Evolutionary conservation across 2,888 invertebrate species (phyloP).

Genomic region (Archips crataeganus): DNA sequence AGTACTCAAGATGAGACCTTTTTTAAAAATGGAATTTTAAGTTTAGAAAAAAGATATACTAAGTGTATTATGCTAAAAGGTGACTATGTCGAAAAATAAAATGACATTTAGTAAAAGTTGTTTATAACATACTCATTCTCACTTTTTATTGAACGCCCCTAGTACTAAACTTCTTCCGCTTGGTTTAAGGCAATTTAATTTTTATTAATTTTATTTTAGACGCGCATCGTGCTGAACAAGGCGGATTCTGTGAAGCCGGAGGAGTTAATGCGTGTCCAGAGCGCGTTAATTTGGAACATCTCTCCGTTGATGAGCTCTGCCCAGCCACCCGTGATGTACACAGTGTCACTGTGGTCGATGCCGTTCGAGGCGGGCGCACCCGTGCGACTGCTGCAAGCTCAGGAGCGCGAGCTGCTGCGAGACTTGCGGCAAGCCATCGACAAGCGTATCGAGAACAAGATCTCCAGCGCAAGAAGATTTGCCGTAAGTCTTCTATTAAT

Average conservation of each 20-base stretch:
- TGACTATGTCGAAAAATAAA: too few species aligned
- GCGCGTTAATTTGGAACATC: slow-evolving; percentile 97
- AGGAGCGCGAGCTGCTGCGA: slow-evolving; percentile 94
- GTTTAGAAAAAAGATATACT: too few species aligned
- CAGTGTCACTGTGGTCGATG: slow-evolving; percentile 94
- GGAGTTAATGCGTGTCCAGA: slow-evolving; percentile 96
- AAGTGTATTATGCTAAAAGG: too few species aligned
- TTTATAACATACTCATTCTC: too few species aligned
- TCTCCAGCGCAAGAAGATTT: slow-evolving; percentile 96
- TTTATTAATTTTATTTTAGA: slow-evolving; percentile 76
- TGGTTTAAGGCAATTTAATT: too few species aligned
- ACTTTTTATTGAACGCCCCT: too few species aligned
- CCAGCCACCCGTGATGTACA: slow-evolving; percentile 97
- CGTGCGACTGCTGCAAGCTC: slow-evolving; percentile 92
- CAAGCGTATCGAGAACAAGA: slow-evolving; percentile 96
- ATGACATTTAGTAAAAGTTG: too few species aligned
- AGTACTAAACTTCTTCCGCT: too few species aligned
- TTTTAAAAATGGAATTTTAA: too few species aligned
- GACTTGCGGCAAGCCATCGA: slow-evolving; percentile 95
- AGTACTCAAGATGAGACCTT: too few species aligned
- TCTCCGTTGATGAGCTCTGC: slow-evolving; percentile 98
- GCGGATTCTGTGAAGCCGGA: slow-evolving; percentile 97
- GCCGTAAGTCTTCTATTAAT: slow-evolving; percentile 88
- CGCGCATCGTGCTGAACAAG: slow-evolving; percentile 97
- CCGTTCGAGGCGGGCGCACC: slow-evolving; percentile 94